Base-by-base conservation (phyloP, 2,888 invertebrate genomes). In the Drosophila limbata region DNA sequence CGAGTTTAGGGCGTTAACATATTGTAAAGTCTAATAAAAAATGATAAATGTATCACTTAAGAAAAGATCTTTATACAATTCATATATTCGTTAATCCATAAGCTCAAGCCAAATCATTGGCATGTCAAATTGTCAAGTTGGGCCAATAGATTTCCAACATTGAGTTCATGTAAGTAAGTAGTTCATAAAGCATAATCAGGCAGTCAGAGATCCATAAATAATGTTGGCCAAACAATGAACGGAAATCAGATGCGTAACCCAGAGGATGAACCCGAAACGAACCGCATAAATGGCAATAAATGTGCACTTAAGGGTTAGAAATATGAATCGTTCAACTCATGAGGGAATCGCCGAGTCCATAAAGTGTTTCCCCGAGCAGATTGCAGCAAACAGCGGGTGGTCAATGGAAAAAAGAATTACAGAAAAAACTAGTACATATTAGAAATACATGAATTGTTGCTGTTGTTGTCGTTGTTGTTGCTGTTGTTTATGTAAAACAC, bases 221-320 rank as follows among this genome's bases (percentile, higher is more conserved):
- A 84, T 76, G 57, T 73, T 71, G 60, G 60, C 55, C 61, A 73
- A 68, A 79, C 74, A 73, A 81, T 53, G 65, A 37, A 44, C 42
- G 50, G 71, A 52, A 73, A 74, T 77, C 82, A 72, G 68, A 77
- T 81, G 89, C 88, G 88, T 83, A 88, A 86, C 73, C 88, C 83
- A 55, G 17, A 39, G 31, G 47, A 39, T 19, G 48, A 57, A 47
- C 33, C 87, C 89, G 81, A 73, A 89, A 63, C 69, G 87, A 88
- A 77, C 81, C 90, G 75, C 90, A 89, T 85, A 85, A 90, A 86
- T 73, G 88, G 79, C 89, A 85, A 85, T 85, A 90, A 89, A 90
- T 85, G 77, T 60, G 59, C 84, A 89, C 90, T 90, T 85, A 85
- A 85, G 85, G 85, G 85, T 85, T 85, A 85, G 77, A 89, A 62